Base-by-base conservation (phyloP, 2,113 vertebrate species). In the Nycticebus coucang region DNA sequence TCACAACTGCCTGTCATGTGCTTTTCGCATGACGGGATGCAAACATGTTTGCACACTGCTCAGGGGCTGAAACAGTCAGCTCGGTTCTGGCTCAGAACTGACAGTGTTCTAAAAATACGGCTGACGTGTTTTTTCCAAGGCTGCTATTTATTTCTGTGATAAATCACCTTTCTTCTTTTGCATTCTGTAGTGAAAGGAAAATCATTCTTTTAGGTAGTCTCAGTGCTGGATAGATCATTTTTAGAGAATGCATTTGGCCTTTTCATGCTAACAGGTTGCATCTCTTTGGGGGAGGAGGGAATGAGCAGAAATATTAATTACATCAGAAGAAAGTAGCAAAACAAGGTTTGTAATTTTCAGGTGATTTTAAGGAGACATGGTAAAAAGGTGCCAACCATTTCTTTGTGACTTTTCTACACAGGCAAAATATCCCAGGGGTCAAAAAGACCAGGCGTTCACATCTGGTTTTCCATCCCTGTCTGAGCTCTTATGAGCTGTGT, bases 81-180 rank as follows among this genome's bases (percentile, higher is more conserved):
- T 57, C 2, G 0, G 74, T 50, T 80, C 95, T 4, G 18, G 28
- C 30, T 95, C 15, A 91, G 71, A 89, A 91, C 13, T 77, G 84
- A 77, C 3, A 0, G 55, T n/a, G 7, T 89, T 92, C 97, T 97
- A 96, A 97, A 97, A 97, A 95, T 97, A 94, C 79, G 68, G 10
- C 78, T 28, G 72, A n/a, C 41, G 4, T 5, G 60, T 64, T 41
- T n/a, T 53, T 75, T 41, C 33, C 72, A 35, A 96, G 89, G 86
- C 87, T 94, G 80, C 91, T 96, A 4, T 95, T 96, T 95, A 82
- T 96, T 95, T 91, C 85, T 80, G 4, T 94, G 89, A 93, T 79
- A 93, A 89, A 45, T 89, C 88, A 94, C 79, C 88, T 88, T 90
- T 88, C 91, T 77, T 94, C 77, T 82, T 68, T 41, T 94, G 74